These are phyloP conservation scores for Acropora tenuis DNA, from an alignment of 64 coral and sea anemone genomes.

Conservation along the genomic window DNA sequence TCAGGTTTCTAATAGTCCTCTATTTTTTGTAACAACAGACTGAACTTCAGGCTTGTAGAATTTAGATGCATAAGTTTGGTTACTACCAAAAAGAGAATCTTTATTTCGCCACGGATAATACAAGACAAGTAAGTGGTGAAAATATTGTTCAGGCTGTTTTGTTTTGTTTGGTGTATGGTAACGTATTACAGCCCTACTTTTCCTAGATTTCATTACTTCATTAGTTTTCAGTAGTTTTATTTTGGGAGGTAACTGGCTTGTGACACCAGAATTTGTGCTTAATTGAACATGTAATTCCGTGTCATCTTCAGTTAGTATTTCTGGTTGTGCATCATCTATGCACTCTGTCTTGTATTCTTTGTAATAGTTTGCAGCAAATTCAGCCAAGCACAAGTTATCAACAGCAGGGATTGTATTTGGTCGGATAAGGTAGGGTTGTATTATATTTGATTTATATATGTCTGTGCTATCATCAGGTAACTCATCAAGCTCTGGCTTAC, in stretches of 20 bases:
- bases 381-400: constrained; percentile 25
- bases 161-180: constrained; percentile 32
- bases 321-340: constrained; percentile 22
- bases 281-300: constrained; percentile 18
- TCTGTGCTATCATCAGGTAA: constrained; percentile 60
- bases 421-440: neutral
- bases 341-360: constrained; percentile 7
- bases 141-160: constrained; percentile 22
- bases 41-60: constrained; percentile 33
- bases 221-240: constrained; percentile 27
- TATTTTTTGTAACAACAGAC: constrained; percentile 31
- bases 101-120: constrained; percentile 28
- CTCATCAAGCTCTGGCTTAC: too few relatives aligned
- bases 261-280: neutral
- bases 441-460: constrained; percentile 25
- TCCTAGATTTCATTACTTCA: constrained; percentile 40
- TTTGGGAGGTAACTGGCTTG: constrained; percentile 15
- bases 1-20: constrained; percentile 43
- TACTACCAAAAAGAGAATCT: constrained; percentile 32
- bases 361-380: constrained; percentile 35
- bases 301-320: constrained; percentile 35
- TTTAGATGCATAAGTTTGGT: constrained; percentile 51
- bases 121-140: constrained; percentile 11
- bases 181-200: constrained; percentile 14
- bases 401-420: constrained; percentile 23